Evolutionary conservation across 2,113 vertebrate species (phyloP).

Genomic region (Scortum barcoo): DNA sequence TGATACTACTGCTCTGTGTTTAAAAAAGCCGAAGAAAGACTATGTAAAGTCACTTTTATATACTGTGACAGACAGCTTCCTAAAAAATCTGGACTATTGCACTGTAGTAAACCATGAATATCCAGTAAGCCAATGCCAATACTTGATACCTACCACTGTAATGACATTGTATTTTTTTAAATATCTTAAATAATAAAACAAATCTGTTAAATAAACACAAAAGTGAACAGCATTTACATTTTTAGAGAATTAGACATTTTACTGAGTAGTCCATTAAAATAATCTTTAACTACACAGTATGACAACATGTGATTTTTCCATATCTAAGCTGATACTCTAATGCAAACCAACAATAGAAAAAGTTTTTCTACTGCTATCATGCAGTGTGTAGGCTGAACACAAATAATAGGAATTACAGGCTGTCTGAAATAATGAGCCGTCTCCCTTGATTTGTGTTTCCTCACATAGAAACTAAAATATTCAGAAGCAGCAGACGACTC

Average conservation of each 20-base stretch:
- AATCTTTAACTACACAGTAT: not conserved
- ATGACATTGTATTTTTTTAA: not conserved
- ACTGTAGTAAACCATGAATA: not conserved
- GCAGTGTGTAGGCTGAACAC: not conserved
- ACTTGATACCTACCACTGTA: not conserved
- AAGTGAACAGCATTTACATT: not conserved
- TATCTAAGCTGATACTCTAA: not conserved
- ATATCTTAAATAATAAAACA: not conserved
- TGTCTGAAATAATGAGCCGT: not conserved
- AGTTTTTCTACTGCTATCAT: not conserved
- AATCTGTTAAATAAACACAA: not conserved
- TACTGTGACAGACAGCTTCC: not conserved
- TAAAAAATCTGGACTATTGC: not conserved
- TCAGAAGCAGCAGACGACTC: not conserved
- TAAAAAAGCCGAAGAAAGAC: not conserved
- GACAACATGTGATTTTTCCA: not conserved
- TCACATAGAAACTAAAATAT: not conserved
- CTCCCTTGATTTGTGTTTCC: not conserved
- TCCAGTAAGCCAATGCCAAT: not conserved
- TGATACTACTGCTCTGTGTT: not conserved
- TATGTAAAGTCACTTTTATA: not conserved
- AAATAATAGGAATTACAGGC: not conserved
- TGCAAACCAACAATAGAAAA: too few species aligned
- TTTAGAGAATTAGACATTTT: not conserved
- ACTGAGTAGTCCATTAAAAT: not conserved